These are phyloP conservation scores for Tragelaphus imberbis DNA, from an alignment of 2,113 vertebrate species.

Conservation along the genomic window DNA sequence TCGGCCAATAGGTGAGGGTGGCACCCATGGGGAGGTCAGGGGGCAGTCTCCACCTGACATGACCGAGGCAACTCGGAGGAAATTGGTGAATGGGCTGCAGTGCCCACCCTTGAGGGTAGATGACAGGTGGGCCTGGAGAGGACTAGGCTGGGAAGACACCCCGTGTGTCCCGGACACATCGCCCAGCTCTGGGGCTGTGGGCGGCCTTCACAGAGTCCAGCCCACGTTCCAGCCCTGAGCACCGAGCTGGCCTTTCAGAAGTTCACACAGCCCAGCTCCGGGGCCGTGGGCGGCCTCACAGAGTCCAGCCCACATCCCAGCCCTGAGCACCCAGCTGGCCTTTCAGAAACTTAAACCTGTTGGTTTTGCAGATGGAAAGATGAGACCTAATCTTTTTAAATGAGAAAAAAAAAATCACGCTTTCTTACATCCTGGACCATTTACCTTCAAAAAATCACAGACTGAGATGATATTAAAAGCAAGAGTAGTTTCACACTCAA, in stretches of 20 bases:
- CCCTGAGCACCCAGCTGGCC: background rate
- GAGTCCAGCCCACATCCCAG: too few relatives aligned
- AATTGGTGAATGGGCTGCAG: accelerated
- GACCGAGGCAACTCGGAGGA: accelerated
- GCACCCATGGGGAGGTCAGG: too few relatives aligned
- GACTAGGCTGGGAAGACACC: background rate
- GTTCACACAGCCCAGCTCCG: background rate
- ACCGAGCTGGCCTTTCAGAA: background rate
- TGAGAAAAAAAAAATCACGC: conserved; percentile 1
- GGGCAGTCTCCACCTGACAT: accelerated
- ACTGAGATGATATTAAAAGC: background rate
- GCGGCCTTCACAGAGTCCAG: accelerated
- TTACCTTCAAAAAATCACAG: conserved; percentile 42
- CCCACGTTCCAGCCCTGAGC: background rate
- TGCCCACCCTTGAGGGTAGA: background rate
- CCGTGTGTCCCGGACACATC: background rate
- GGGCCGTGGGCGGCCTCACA: background rate
- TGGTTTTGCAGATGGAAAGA: background rate
- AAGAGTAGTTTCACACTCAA: conserved; percentile 44
- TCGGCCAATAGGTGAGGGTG: accelerated
- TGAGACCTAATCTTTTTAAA: background rate
- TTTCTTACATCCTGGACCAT: conserved; percentile 38
- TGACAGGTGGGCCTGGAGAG: background rate
- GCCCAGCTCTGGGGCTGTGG: background rate
- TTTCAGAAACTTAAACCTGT: background rate